Base-by-base conservation (phyloP, 2,113 vertebrate genomes). In the Lagopus muta region DNA sequence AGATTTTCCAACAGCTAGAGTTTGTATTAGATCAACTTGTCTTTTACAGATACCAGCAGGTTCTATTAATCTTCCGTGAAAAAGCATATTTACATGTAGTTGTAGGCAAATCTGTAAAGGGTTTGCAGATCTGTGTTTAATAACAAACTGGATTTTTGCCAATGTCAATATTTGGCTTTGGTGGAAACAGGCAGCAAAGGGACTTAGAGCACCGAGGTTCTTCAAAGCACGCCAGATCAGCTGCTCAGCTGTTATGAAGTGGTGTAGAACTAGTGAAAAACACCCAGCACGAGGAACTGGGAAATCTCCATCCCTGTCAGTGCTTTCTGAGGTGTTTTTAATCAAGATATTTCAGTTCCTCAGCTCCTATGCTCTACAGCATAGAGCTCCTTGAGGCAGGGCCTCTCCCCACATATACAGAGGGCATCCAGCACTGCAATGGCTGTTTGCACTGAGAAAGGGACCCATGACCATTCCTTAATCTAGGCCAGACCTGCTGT, bases 61-160 rank as follows among this genome's bases (percentile, higher is more conserved):
- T 60, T 86, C 57, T 81, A 78, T 42, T 84, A 75, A 83, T 86
- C 79, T 92, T 61, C 66, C 52, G 40, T 61, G 40, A 93, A 95
- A 54, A 94, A 91, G 65, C 38, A 52, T 78, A 91, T 88, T 92
- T 96, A 83, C 47, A 70, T 55, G 85, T 64, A 91, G 72, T 24
- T 85, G 34, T 85, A 89, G 45, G 67, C 55, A 95, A 92, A 94
- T 66, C 81, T 71, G 66, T 57, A 91, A 87, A 85, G 67, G 8
- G 60, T 74, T 88, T 94, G 47, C 60, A 95, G 76, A 89, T 88
- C 69, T 89, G 47, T 70, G 42, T 91, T 93, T 93, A 93, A 93
- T 70, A 92, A 91, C 13, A 20, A 18, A 83, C 47, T 89, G 85
- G 57, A 89, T 52, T 94, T 88, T 83, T 81, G 79, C 85, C 85